Conservation (phyloP, 2,888 invertebrate genomes). For the Argyresthia goedartella region DNA sequence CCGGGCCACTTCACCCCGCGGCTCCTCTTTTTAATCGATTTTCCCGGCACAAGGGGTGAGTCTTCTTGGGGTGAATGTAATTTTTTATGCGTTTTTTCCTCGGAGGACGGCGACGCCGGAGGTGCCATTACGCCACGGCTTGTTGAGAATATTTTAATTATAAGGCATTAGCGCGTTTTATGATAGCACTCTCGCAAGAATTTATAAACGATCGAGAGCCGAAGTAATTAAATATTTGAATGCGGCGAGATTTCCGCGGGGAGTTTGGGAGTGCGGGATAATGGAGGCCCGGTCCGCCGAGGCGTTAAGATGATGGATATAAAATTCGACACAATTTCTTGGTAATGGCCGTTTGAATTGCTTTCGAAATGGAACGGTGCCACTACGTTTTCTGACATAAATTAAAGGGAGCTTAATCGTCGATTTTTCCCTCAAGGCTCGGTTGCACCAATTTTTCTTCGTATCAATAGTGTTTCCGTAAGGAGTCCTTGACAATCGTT, state of each 20-base stretch:
- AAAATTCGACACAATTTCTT: conserved; percentile 66
- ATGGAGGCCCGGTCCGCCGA: conserved; percentile 26
- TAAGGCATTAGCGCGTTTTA: conserved; percentile 71
- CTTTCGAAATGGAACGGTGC: conserved; percentile 31
- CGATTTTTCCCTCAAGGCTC: background rate
- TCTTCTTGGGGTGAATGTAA: conserved; percentile 71
- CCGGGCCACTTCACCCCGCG: conserved; percentile 50
- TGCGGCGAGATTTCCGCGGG: conserved; percentile 67
- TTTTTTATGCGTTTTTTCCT: conserved; percentile 71
- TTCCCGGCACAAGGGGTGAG: conserved; percentile 71
- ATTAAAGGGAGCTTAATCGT: background rate
- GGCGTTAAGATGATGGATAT: conserved; percentile 64
- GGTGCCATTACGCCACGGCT: conserved; percentile 72
- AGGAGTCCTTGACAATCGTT: background rate
- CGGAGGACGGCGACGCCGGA: conserved; percentile 63
- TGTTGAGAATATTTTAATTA: conserved; percentile 73
- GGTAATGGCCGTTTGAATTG: conserved; percentile 38
- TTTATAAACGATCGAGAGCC: conserved; percentile 68
- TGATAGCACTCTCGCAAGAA: conserved; percentile 65
- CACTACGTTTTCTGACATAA: conserved; percentile 26
- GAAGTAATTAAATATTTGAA: conserved; percentile 71
- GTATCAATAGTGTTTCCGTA: conserved; percentile 1
- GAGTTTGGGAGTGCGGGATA: conserved; percentile 46
- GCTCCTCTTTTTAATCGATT: conserved; percentile 72
- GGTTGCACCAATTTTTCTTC: background rate